Percentiles rank a stretch among this genome's conserved stretches.
Conservation (phyloP, 1,140 invertebrate species). For the Trypoxylus dichotomus region DNA sequence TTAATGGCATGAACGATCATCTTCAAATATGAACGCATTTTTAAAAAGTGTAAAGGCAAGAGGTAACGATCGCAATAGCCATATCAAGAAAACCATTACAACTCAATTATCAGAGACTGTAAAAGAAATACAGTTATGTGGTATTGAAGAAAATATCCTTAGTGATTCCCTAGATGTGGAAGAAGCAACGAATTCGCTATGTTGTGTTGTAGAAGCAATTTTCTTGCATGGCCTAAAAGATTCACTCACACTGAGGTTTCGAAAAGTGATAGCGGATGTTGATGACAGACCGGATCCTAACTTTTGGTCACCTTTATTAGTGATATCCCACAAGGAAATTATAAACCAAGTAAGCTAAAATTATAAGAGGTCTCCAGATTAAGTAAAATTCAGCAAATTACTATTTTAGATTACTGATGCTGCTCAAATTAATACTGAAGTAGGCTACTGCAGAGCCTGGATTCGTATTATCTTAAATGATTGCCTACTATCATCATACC, state of each 20-base stretch:
- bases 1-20: not conserved
- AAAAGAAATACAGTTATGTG: slow-evolving; percentile 68
- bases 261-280: slow-evolving; percentile 70
- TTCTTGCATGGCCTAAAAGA: slow-evolving; percentile 90
- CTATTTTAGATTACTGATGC: slow-evolving; percentile 56
- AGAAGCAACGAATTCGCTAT: slow-evolving; percentile 73
- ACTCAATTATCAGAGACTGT: slow-evolving; percentile 71
- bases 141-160: slow-evolving; percentile 41
- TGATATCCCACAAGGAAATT: slow-evolving; percentile 84
- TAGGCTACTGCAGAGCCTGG: slow-evolving; percentile 90
- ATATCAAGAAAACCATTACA: slow-evolving; percentile 71
- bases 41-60: slow-evolving; percentile 61
- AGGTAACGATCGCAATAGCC: slow-evolving; percentile 60
- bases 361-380: not conserved
- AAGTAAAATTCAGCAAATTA: not conserved
- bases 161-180: slow-evolving; percentile 58
- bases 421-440: slow-evolving; percentile 82
- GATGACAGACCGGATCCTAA: slow-evolving; percentile 79
- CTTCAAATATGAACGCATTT: slow-evolving; percentile 61
- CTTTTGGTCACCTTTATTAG: slow-evolving; percentile 84
- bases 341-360: slow-evolving; percentile 65
- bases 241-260: slow-evolving; percentile 78
- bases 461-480: slow-evolving; percentile 86
- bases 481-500: slow-evolving; percentile 81
- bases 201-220: slow-evolving; percentile 79